Evolutionary conservation across 37 sponge, comb jelly and placozoan genomes (phyloP).

Genomic region (Ephydatia muelleri): DNA sequence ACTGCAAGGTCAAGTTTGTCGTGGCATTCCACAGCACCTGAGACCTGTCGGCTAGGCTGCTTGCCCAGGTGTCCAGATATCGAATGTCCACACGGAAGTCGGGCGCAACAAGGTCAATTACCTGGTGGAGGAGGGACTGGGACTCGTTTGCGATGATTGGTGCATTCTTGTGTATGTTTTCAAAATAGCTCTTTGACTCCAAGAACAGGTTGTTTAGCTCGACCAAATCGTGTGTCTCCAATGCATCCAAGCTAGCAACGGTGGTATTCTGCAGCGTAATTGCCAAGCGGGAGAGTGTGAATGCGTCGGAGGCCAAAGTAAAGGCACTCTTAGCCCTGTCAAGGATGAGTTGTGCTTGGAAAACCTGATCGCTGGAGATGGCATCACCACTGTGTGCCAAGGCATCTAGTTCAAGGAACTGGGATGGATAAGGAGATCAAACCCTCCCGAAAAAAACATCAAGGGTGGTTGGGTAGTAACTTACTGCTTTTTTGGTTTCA

Average conservation of each 20-base stretch:
- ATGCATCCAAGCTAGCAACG: background rate
- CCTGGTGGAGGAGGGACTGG: background rate
- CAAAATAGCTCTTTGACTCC: background rate
- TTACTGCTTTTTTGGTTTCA: background rate
- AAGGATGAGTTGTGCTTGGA: background rate
- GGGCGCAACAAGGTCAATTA: background rate
- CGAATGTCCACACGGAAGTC: background rate
- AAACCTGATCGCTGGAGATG: background rate
- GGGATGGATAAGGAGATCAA: background rate
- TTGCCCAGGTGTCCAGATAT: background rate
- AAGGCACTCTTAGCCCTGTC: background rate
- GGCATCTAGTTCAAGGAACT: background rate
- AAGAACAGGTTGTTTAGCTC: background rate
- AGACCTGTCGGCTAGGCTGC: background rate
- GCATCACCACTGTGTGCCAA: background rate
- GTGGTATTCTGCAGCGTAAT: background rate
- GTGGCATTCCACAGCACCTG: background rate
- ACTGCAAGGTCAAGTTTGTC: background rate
- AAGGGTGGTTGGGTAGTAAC: background rate
- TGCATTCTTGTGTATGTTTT: background rate
- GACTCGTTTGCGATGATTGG: background rate
- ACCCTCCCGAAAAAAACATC: background rate
- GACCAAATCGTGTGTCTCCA: background rate
- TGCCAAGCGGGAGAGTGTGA: background rate
- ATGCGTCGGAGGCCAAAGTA: background rate